phyloP scores from a whole-genome alignment of 1,140 invertebrate genomes.

The Drosophila sturtevanti region DNA sequence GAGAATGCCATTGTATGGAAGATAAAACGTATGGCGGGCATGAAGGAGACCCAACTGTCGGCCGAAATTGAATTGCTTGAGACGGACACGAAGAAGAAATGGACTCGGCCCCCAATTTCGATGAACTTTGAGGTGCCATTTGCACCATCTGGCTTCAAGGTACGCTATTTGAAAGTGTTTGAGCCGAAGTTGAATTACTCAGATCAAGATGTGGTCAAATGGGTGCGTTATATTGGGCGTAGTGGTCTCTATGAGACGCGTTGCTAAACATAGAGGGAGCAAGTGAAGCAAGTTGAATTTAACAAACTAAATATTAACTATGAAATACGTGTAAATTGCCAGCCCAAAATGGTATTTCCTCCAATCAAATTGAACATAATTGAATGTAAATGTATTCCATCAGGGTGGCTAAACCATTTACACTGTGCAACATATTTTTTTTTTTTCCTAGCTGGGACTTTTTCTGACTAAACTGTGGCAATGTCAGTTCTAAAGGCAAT shows the following conservation, averaged over 20 bases:
- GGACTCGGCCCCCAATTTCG: conserved; percentile 99
- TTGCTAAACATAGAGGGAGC: conserved; percentile 87
- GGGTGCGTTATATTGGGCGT: conserved; percentile 99
- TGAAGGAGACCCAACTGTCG: conserved; percentile 99
- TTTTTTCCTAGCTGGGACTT: too few relatives aligned
- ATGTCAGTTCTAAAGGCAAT: background rate
- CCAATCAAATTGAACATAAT: conserved; percentile 73
- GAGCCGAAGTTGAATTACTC: conserved; percentile 99
- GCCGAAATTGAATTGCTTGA: conserved; percentile 99
- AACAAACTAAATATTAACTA: conserved; percentile 29
- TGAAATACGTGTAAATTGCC: conserved; percentile 41
- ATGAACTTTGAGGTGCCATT: conserved; percentile 99
- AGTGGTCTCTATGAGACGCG: conserved; percentile 99
- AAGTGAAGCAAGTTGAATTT: conserved; percentile 58
- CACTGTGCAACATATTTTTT: background rate
- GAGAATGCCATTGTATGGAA: conserved; percentile 99
- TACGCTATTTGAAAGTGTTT: conserved; percentile 99
- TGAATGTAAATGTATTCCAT: conserved; percentile 69
- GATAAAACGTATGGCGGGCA: conserved; percentile 99
- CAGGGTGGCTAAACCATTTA: conserved; percentile 15
- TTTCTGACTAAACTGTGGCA: background rate
- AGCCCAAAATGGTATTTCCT: conserved; percentile 62
- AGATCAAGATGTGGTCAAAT: conserved; percentile 99
- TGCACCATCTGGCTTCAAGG: conserved; percentile 99
- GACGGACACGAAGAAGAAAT: conserved; percentile 99